Conservation (phyloP, 2,797 vertebrate genomes). For the Apodemus agrarius region DNA sequence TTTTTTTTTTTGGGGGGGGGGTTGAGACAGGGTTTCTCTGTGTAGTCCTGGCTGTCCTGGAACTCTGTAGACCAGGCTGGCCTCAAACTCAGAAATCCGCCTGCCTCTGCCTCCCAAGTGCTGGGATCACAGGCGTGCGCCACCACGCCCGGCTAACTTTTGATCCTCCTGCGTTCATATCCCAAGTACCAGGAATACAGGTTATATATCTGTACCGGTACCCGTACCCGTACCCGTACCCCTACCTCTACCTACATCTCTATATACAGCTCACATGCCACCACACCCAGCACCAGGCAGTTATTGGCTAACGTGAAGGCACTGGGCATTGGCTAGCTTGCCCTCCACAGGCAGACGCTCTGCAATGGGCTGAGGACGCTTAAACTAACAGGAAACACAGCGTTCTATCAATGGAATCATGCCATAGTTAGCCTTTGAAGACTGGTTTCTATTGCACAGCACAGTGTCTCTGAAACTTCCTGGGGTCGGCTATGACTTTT, state of each 20-base stretch:
- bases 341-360: background rate
- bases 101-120: no score
- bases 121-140: no score
- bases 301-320: background rate
- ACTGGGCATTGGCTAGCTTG: background rate
- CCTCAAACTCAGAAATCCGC: no score
- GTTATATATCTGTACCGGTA: background rate
- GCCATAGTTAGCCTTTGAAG: background rate
- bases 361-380: background rate
- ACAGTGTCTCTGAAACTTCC: background rate
- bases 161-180: background rate
- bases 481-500: fast-evolving
- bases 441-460: background rate
- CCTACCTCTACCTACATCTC: no score
- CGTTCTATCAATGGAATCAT: background rate
- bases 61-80: no score
- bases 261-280: background rate
- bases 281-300: background rate
- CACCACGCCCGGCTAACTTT: no score
- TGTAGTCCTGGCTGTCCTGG: no score
- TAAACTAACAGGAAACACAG: background rate
- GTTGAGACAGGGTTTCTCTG: no score
- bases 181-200: background rate
- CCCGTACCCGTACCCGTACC: no score
- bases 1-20: no score